phyloP scores from a whole-genome alignment of 1,140 invertebrate species.

The Philopotamus ludificatus region DNA sequence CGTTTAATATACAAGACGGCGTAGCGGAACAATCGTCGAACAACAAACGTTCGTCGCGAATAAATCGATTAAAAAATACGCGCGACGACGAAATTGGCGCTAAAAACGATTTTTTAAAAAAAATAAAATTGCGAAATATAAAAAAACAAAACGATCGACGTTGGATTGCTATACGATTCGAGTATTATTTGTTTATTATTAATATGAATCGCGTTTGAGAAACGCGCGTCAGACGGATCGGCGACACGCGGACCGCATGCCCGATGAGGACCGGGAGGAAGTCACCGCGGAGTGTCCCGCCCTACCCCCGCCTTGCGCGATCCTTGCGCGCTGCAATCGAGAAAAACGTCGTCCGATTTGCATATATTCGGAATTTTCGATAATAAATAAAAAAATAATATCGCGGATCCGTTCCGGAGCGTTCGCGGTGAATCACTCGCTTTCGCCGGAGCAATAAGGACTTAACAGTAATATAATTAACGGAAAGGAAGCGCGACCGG shows the following conservation, averaged over 20 bases:
- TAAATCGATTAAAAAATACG: too few relatives aligned
- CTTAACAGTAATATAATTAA: slow-evolving; percentile 30
- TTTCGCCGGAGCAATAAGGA: too few relatives aligned
- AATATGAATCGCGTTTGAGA: too few relatives aligned
- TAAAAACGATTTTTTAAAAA: background rate
- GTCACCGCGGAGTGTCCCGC: slow-evolving; percentile 1
- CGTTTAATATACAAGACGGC: background rate
- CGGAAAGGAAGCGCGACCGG: slow-evolving; percentile 39
- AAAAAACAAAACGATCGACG: background rate
- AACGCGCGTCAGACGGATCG: slow-evolving; percentile 22
- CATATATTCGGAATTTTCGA: slow-evolving; percentile 1
- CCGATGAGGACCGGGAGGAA: slow-evolving; percentile 34
- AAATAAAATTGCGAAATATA: background rate
- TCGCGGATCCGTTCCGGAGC: too few relatives aligned
- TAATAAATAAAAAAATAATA: background rate
- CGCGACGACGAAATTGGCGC: background rate
- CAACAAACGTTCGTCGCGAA: too few relatives aligned
- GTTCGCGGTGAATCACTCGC: too few relatives aligned
- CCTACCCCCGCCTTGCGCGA: background rate
- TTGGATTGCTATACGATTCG: background rate
- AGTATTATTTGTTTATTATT: too few relatives aligned
- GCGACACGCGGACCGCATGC: slow-evolving; percentile 14
- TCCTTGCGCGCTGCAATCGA: slow-evolving; percentile 14
- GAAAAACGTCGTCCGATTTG: slow-evolving; percentile 2
- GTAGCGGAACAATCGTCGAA: slow-evolving; percentile 33